Base-by-base conservation (phyloP, 30 jellyfish, hydroid and myxozoan genomes). In the Nemopilema nomurai region DNA sequence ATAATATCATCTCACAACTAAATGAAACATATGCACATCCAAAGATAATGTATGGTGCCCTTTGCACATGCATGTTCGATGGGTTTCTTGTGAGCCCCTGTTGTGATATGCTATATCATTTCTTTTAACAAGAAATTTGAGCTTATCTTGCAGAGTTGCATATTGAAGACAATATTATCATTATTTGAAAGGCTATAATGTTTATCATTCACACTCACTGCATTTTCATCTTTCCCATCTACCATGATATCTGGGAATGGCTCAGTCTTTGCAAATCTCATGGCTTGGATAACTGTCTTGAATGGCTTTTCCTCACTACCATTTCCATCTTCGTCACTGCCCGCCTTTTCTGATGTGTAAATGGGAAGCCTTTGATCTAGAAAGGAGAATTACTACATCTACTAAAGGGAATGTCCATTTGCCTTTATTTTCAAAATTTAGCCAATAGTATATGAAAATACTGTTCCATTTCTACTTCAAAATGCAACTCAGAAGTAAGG, bases 191-290 rank as follows among this genome's bases (percentile, higher is more conserved):
- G 19, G 19, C 19, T 63, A 22, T 17, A 1, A 17, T 26, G 23
- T 9, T 20, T 3, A 17, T 3, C 7, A 3, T 8, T 19, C 6
- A 67, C 27, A 33, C 96, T 65, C 81, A 86, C 89, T 41, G 41
- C 33, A 18, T 88, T 98, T 51, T 86, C 90, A 21, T 83, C 97
- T 68, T 96, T 96, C 20, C 86, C 85, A 84, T 96, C 98, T 27
- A 96, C 98, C 98, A 90, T 90, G 32, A 90, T 82, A 41, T 31
- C 87, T 51, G 99, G 98, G 75, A 90, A 74, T 18, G 99, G 99
- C 64, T 94, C 99, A 8, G 70, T 51, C 32, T 88, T 89, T n/a
- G 94, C 98, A 96, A 41, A 90, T 74, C 90, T 76, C 98, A 96
- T 87, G 18, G 99, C 99, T 71, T 84, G 95, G 26, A 90, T 74